Evolutionary conservation across 2,888 invertebrate species (phyloP), one percentile per base, ranked within the genome.

Genomic region (Ophonus ardosiacus): DNA sequence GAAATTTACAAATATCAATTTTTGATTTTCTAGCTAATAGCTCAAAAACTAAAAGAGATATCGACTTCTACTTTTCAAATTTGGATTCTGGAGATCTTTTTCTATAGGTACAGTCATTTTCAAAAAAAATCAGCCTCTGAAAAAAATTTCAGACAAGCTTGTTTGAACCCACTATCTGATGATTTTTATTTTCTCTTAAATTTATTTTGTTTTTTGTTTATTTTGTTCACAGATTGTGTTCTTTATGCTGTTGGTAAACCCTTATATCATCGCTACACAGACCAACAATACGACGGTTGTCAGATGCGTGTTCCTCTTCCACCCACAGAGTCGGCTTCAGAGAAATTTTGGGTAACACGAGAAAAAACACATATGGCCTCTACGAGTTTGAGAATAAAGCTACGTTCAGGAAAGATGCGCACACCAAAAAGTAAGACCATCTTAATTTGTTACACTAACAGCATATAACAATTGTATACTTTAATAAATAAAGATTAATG

Each of bases 171-270:
- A 51, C 13, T 51, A 0, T 5, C 3, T 5, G 3, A 3, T 5
- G 3, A 4, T 51, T 51, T 51, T 10, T 51, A 2, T 13, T 51
- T 13, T 51, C 5, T 6, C 1, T 43, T 43, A 43, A 10, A 10
- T 10, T 1, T 43, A 7, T 17, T 57, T 63, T 63, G 18, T 63
- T 17, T 61, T 24, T 61, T 61, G 17, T 61, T 18, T 61, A 8
- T 63, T 63, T 10, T 51, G 43, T 63, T 15, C 18, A 2, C 85
- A 91, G 98, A 96, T 90, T 98, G 98, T 89, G 94, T 96, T 86
- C 93, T 98, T 13, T 97, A 97, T 89, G 97, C 97, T 0, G 97
- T 99, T 74, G 98, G 98, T 0, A 98, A 98, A 89, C 98, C 98
- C 0, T 97, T 98, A 0, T 98, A 96, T 90, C 96, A 97, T 90